Percentiles rank a stretch among this genome's conserved stretches.
These are phyloP conservation scores for Anhinga rufa DNA, from an alignment of 2,113 vertebrate genomes.

Conservation along the genomic window DNA sequence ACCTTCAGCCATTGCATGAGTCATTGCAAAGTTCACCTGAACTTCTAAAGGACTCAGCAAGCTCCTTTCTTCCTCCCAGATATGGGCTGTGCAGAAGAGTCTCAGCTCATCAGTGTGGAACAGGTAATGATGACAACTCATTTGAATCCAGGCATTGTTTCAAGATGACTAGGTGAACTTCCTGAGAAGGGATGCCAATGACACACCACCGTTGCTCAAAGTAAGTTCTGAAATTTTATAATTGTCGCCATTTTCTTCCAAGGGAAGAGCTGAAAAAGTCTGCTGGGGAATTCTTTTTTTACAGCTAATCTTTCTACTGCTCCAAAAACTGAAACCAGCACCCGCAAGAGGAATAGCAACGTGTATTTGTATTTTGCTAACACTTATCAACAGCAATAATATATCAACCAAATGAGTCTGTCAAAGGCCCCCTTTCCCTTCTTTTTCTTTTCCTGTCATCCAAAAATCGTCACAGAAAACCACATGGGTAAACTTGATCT, in stretches of 20 bases:
- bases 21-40: not conserved
- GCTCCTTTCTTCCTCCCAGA: not conserved
- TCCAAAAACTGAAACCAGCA: conserved; percentile 2
- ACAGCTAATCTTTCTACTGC: not conserved
- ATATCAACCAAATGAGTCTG: not conserved
- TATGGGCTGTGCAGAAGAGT: not conserved
- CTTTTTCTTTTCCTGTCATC: not conserved
- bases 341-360: not conserved
- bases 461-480: not conserved
- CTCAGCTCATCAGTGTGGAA: not conserved
- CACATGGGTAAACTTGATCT: not conserved
- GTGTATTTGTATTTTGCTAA: not conserved
- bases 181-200: not conserved
- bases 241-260: conserved; percentile 20
- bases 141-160: not conserved
- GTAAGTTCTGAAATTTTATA: not conserved
- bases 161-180: not conserved
- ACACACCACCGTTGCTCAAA: not conserved
- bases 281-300: not conserved
- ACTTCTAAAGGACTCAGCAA: not conserved
- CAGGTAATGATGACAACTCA: not conserved
- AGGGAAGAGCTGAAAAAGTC: not conserved
- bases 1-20: not conserved
- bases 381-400: not conserved
- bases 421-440: not conserved